Conservation (phyloP, 1,140 invertebrate species). For the Amyelois transitella region DNA sequence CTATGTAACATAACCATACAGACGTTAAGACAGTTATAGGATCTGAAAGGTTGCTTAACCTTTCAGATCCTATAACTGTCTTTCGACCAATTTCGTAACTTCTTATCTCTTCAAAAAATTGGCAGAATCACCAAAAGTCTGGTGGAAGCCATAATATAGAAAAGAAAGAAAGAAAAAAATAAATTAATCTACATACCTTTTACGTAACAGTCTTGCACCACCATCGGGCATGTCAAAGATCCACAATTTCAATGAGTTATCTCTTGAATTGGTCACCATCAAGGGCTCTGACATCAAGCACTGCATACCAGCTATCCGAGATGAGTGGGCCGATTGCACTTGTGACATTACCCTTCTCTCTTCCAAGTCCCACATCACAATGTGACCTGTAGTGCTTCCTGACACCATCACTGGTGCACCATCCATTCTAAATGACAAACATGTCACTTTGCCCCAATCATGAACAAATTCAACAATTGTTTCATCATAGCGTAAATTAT, state of each 20-base stretch:
- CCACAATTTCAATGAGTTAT: slow-evolving; percentile 98
- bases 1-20: too few species aligned
- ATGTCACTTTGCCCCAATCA: slow-evolving; percentile 93
- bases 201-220: slow-evolving; percentile 86
- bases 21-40: too few species aligned
- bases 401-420: slow-evolving; percentile 90
- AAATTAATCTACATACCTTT: slow-evolving; percentile 51
- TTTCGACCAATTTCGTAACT: too few species aligned
- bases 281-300: slow-evolving; percentile 92
- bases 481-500: slow-evolving; percentile 92
- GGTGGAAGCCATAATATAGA: background rate
- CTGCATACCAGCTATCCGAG: slow-evolving; percentile 83
- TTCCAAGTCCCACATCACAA: slow-evolving; percentile 96
- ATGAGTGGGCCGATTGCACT: slow-evolving; percentile 84
- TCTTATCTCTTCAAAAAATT: too few species aligned
- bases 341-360: slow-evolving; percentile 85
- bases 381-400: slow-evolving; percentile 85
- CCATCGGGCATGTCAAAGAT: slow-evolving; percentile 96
- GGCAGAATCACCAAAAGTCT: background rate
- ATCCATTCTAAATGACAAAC: slow-evolving; percentile 91
- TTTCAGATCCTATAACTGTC: too few species aligned
- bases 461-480: slow-evolving; percentile 91
- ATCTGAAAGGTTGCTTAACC: too few species aligned
- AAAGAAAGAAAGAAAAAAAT: background rate
- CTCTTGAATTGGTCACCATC: slow-evolving; percentile 91